Conservation (phyloP, 2,113 vertebrate genomes). For the Platycercus adscitus region DNA sequence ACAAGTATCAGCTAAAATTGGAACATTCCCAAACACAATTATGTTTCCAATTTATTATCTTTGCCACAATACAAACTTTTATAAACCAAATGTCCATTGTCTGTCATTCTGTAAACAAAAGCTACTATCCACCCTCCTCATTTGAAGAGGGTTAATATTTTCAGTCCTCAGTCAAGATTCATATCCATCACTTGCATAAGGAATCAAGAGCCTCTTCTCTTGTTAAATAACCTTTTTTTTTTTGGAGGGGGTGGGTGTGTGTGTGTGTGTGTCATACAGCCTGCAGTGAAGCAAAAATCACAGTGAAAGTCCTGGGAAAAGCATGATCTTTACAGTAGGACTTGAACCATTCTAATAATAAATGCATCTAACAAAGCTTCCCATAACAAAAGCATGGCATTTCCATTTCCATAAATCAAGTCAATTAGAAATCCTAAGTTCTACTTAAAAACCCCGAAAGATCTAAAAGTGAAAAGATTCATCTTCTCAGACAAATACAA, state of each 20-base stretch:
- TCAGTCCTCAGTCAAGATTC: conserved; percentile 72
- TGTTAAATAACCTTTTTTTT: conserved; percentile 4
- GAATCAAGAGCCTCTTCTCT: conserved; percentile 74
- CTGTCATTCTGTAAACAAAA: conserved; percentile 80
- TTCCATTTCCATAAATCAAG: conserved; percentile 80
- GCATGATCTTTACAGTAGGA: conserved; percentile 82
- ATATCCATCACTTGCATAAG: conserved; percentile 69
- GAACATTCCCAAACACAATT: conserved; percentile 73
- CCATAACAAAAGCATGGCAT: conserved; percentile 79
- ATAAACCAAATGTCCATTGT: conserved; percentile 81
- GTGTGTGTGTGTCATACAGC: conserved; percentile 58
- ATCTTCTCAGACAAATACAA: conserved; percentile 74
- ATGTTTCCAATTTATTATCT: conserved; percentile 86
- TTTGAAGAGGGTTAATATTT: conserved; percentile 70
- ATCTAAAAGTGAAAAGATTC: conserved; percentile 85
- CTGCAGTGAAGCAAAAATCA: conserved; percentile 85
- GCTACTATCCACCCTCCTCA: conserved; percentile 39
- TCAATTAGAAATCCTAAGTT: conserved; percentile 83
- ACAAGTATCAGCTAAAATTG: conserved; percentile 61
- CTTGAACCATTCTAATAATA: conserved; percentile 77
- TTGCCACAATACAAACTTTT: conserved; percentile 90
- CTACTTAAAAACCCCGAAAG: conserved; percentile 86
- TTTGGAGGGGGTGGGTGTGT: not conserved
- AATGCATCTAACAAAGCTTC: conserved; percentile 79
- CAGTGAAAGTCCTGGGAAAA: conserved; percentile 93